Percentiles rank a stretch among this genome's conserved stretches.
phyloP scores from a whole-genome alignment of 2,797 vertebrate species.

The Sebastes minor region DNA sequence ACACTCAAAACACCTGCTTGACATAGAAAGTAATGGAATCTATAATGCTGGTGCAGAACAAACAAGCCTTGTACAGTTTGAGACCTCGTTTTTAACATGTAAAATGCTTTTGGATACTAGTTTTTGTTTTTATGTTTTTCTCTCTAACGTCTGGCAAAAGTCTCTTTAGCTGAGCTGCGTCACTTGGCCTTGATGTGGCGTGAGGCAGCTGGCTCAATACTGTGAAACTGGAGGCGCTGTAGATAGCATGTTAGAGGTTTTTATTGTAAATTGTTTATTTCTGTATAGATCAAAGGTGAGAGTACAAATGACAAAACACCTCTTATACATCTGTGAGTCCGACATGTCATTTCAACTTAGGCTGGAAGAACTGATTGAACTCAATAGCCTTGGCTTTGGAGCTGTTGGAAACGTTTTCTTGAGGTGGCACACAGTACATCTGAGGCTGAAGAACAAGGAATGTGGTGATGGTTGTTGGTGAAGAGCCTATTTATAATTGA shows the following conservation, averaged over 20 bases:
- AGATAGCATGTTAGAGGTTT: slow-evolving; percentile 81
- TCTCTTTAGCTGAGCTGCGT: slow-evolving; percentile 77
- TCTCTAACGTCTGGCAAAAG: slow-evolving; percentile 72
- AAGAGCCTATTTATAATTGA: slow-evolving; percentile 33
- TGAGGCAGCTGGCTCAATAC: slow-evolving; percentile 79
- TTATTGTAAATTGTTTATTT: slow-evolving; percentile 83
- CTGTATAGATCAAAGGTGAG: slow-evolving; percentile 81
- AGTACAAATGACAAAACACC: slow-evolving; percentile 73
- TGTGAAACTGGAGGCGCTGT: slow-evolving; percentile 88
- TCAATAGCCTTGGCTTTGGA: slow-evolving; percentile 29
- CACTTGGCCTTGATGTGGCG: slow-evolving; percentile 55
- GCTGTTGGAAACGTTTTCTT: slow-evolving; percentile 25
- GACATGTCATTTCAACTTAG: slow-evolving; percentile 62
- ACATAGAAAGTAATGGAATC: slow-evolving; percentile 74
- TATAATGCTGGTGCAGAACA: slow-evolving; percentile 79
- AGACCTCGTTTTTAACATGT: slow-evolving; percentile 81
- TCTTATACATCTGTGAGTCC: slow-evolving; percentile 67
- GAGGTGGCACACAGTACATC: slow-evolving; percentile 25
- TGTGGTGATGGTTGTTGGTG: slow-evolving; percentile 22
- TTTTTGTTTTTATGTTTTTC: slow-evolving; percentile 22
- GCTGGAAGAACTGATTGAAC: slow-evolving; percentile 54
- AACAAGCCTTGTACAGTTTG: slow-evolving; percentile 82
- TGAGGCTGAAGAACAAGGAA: slow-evolving; percentile 58
- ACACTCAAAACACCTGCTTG: slow-evolving; percentile 67
- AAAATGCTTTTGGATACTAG: slow-evolving; percentile 79